Base-by-base conservation (phyloP, 2,888 invertebrate genomes). In the Ecliptopera silaceata region DNA sequence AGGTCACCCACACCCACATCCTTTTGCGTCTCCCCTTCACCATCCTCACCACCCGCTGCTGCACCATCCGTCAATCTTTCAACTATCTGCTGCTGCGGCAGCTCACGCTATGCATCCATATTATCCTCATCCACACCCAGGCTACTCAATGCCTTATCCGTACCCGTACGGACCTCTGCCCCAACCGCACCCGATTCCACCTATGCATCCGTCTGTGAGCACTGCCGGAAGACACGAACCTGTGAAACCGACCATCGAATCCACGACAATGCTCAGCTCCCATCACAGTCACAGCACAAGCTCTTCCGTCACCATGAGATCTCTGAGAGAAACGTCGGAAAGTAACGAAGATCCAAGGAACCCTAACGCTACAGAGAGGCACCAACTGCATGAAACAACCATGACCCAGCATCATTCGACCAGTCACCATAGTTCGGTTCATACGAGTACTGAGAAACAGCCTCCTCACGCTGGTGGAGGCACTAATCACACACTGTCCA, bases 21-120 rank as follows among this genome's bases (percentile, higher is more conserved):
- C 95, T 12, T 94, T 95, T 82, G 93, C 94, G 60, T 93, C 94
- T 0, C 93, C 92, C 42, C 92, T 95, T 79, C 95, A 94, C 69
- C 96, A 96, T 70, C 94, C 96, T 13, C 95, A 95, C 75, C 96
- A 95, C 77, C 93, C 93, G 0, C 80, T 95, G 44, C 92, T 95
- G 75, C 95, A 77, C 56, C 79, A 77, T 63, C 79, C 94, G 15
- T 93, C 94, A 2, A 88, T 95, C 59, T 89, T 90, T 53, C 90
- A 91, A 71, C 69, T 91, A 20, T 93, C 95, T 54, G 93, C 94
- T 39, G 94, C 93, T 53, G 92, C 92, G 43, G 92, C 93, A 15
- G 93, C 93, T 41, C 93, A 93, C 69, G 93, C 93, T 18, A 94
- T 93, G 92, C 95, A 95, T 82, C 95, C 95, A 3, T 95, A 95